phyloP scores from a whole-genome alignment of 2,888 invertebrate genomes.

The Acrocyrtus sp. region DNA sequence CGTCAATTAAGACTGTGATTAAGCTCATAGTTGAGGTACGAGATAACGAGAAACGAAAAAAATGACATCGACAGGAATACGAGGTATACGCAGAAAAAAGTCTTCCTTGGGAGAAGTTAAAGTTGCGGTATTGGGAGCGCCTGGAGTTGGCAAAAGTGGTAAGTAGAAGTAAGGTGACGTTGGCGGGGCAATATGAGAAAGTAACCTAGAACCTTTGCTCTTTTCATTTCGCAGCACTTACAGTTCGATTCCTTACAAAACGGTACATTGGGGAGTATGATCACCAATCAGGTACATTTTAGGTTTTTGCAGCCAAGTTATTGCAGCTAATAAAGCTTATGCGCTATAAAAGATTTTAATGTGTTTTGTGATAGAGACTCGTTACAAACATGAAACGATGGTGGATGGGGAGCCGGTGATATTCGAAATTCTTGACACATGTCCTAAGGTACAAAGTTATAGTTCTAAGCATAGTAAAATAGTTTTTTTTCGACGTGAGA shows the following conservation, averaged over 20 bases:
- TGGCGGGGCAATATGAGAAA: too few relatives aligned
- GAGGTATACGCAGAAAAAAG: slow-evolving; percentile 88
- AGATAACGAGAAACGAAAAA: slow-evolving; percentile 21
- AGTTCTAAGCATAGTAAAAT: too few relatives aligned
- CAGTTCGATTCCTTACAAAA: slow-evolving; percentile 91
- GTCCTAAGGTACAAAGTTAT: slow-evolving; percentile 78
- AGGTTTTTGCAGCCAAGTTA: background rate
- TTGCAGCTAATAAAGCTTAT: too few relatives aligned
- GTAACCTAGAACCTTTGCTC: too few relatives aligned
- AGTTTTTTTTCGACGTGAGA: background rate
- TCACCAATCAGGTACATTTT: slow-evolving; percentile 84
- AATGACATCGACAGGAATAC: slow-evolving; percentile 74
- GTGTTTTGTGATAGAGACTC: slow-evolving; percentile 73
- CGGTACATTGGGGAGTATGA: slow-evolving; percentile 96
- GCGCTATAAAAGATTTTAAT: too few relatives aligned
- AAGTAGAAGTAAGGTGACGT: too few relatives aligned
- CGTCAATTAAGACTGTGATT: background rate
- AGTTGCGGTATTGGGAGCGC: slow-evolving; percentile 89
- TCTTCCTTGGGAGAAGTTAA: slow-evolving; percentile 90
- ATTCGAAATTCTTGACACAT: slow-evolving; percentile 91
- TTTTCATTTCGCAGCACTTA: slow-evolving; percentile 74
- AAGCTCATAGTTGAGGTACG: too few relatives aligned
- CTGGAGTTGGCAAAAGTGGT: slow-evolving; percentile 94
- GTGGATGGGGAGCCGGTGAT: slow-evolving; percentile 89
- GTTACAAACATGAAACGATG: slow-evolving; percentile 89